phyloP scores from a whole-genome alignment of 2,888 invertebrate genomes.

The Drosophila greeni region DNA sequence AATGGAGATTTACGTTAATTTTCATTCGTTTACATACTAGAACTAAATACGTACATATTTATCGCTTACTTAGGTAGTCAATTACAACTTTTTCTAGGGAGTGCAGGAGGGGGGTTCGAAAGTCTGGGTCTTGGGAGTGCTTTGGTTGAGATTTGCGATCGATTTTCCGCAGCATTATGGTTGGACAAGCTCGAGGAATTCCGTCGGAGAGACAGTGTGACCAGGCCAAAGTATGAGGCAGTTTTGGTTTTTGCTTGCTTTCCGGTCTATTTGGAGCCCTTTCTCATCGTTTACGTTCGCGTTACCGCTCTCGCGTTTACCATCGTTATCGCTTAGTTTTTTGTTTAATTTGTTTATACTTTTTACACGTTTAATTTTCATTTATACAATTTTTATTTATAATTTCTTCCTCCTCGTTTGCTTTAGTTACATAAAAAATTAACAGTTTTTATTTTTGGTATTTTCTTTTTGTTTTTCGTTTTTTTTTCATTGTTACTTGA shows the following conservation, averaged over 20 bases:
- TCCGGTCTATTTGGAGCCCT: conserved; percentile 92
- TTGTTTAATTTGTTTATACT: conserved; percentile 87
- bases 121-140: not conserved
- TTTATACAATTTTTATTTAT: conserved; percentile 86
- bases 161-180: conserved; percentile 10
- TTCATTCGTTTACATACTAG: conserved; percentile 55
- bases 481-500: conserved; percentile 81
- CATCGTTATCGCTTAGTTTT: conserved; percentile 84
- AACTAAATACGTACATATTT: conserved; percentile 66
- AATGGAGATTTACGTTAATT: conserved; percentile 44
- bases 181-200: conserved; percentile 16
- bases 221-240: conserved; percentile 48
- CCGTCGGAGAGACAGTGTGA: conserved; percentile 37
- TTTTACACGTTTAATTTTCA: conserved; percentile 82
- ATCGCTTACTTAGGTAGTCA: conserved; percentile 52
- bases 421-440: conserved; percentile 89
- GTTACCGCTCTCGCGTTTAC: conserved; percentile 79
- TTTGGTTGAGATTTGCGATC: conserved; percentile 45
- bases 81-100: conserved; percentile 48
- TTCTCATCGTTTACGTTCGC: conserved; percentile 78
- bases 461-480: conserved; percentile 67
- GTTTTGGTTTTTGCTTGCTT: conserved; percentile 63
- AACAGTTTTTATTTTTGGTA: conserved; percentile 81
- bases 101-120: not conserved
- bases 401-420: conserved; percentile 77